These are phyloP conservation scores for Timandra comae DNA, from an alignment of 2,888 invertebrate species.

Conservation along the genomic window DNA sequence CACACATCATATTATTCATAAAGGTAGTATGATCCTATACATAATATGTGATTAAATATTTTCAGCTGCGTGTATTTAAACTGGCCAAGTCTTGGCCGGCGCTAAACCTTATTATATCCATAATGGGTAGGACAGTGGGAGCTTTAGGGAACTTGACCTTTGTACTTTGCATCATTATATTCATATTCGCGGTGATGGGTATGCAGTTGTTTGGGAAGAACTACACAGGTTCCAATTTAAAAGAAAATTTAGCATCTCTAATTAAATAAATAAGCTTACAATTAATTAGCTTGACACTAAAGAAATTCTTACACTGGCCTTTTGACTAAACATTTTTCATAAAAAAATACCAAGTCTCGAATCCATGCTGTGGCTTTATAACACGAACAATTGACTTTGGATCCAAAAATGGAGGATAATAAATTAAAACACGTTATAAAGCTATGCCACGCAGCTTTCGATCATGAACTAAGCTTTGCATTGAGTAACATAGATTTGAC, in stretches of 20 bases:
- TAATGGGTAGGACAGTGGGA: slow-evolving; percentile 96
- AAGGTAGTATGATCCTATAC: no score
- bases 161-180: slow-evolving; percentile 96
- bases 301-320: slow-evolving; percentile 71
- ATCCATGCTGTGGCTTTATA: slow-evolving; percentile 70
- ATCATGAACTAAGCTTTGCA: slow-evolving; percentile 72
- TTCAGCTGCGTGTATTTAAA: slow-evolving; percentile 96
- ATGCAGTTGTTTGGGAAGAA: slow-evolving; percentile 96
- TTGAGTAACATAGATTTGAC: slow-evolving; percentile 72
- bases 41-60: slow-evolving; percentile 61
- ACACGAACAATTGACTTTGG: slow-evolving; percentile 45
- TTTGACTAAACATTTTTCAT: slow-evolving; percentile 66
- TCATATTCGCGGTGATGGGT: slow-evolving; percentile 98
- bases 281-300: slow-evolving; percentile 73
- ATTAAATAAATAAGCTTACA: slow-evolving; percentile 66
- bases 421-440: slow-evolving; percentile 66
- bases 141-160: slow-evolving; percentile 96
- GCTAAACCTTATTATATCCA: slow-evolving; percentile 94
- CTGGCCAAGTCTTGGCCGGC: slow-evolving; percentile 98
- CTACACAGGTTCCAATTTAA: slow-evolving; percentile 82
- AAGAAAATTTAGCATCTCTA: slow-evolving; percentile 71
- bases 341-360: slow-evolving; percentile 48
- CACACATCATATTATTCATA: background rate
- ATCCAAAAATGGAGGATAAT: slow-evolving; percentile 39
- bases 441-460: slow-evolving; percentile 72